Base-by-base conservation (phyloP, 2,113 vertebrate genomes). In the Trichomycterus rosablanca region DNA sequence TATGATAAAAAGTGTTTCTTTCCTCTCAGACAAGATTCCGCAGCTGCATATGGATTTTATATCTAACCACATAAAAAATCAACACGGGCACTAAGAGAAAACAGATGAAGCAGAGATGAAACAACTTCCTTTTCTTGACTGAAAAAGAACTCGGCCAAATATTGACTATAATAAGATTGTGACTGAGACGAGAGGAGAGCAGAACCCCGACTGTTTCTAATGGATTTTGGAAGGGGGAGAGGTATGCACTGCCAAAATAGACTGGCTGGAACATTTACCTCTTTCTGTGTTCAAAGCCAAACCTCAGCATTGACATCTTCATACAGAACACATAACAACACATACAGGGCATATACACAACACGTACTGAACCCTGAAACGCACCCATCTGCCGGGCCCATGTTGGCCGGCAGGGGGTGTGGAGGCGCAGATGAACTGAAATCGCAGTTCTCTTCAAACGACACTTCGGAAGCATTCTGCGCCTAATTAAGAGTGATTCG, bases 291-390 rank as follows among this genome's bases (percentile, higher is more conserved):
- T 15, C 22, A 71, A 77, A 71, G 74, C 78, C 66, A 63, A 74
- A 56, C 67, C 80, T 75, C 81, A 83, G 84, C 84, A 86, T 81
- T 86, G 82, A 86, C 84, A 84, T 86, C 84, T 86, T 81, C 80
- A 84, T 86, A 83, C 77, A 79, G 59, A 67, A 51, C 51, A 53
- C 78, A 77, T 79, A 75, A 49, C 37, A 44, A 61, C 30, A 15
- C n/a, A n/a, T n/a, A n/a, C 58, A 49, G 19, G n/a, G 15, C 20
- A 23, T 20, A 58, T 11, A 44, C 22, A 28, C 10, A 28, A 40
- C 32, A 48, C 32, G 58, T 15, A 19, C 24, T 23, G 16, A 30
- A 32, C 49, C 35, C 16, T 37, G n/a, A 49, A 37, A 61, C 34
- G 3, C 30, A 18, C 48, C n/a, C n/a, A n/a, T n/a, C n/a, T n/a